phyloP scores from a whole-genome alignment of 2,113 vertebrate species.

The Erinaceus europaeus region DNA sequence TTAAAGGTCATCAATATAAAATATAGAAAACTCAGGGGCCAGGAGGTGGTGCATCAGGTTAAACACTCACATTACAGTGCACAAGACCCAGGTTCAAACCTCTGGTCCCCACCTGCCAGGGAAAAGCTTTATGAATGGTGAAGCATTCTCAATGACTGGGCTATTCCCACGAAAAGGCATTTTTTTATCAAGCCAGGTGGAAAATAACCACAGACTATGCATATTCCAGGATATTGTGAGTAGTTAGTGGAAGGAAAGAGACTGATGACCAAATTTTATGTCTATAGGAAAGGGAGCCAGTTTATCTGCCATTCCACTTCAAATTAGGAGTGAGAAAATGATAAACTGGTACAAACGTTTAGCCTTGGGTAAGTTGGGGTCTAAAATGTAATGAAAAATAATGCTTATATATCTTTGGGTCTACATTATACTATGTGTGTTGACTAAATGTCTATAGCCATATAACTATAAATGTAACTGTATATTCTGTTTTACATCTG shows the following conservation, averaged over 20 bases:
- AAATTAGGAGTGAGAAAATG: not conserved
- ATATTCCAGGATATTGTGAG: not conserved
- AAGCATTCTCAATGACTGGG: not conserved
- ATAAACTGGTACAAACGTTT: not conserved
- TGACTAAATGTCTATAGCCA: not conserved
- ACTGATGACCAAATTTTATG: not conserved
- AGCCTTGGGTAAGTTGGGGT: not conserved
- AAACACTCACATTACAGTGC: too few relatives aligned
- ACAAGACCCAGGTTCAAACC: too few relatives aligned
- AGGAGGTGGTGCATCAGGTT: too few relatives aligned
- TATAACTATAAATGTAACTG: not conserved
- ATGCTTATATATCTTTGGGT: not conserved
- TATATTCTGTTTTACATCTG: not conserved
- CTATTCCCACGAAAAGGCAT: not conserved
- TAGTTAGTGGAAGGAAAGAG: not conserved
- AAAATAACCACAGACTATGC: not conserved
- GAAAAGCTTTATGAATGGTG: too few relatives aligned
- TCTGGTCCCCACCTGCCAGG: too few relatives aligned
- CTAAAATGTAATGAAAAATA: not conserved
- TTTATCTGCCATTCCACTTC: not conserved
- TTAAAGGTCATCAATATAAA: not conserved
- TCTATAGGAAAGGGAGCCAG: not conserved
- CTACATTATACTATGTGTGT: not conserved
- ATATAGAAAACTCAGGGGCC: not conserved
- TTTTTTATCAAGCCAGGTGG: not conserved